Evolutionary conservation across 64 coral and sea anemone genomes (phyloP).

Genomic region (Porites australiensis): DNA sequence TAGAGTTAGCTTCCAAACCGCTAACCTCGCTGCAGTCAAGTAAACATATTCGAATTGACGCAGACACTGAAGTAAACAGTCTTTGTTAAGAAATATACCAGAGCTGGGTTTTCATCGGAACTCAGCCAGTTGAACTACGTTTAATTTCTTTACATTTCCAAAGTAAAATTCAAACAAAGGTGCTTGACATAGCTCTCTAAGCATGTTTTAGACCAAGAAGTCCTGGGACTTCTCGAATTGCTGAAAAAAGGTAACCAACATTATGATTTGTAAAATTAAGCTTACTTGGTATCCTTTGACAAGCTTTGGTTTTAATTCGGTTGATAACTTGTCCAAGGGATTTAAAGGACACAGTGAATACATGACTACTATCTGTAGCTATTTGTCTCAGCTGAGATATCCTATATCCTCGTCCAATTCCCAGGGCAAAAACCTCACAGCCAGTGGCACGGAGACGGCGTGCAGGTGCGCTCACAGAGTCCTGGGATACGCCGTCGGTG

Average conservation of each 20-base stretch:
- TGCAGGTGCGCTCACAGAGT: constrained; percentile 6
- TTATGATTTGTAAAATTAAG: neutral
- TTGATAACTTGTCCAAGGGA: constrained; percentile 18
- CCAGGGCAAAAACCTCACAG: constrained; percentile 24
- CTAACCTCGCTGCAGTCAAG: too few species aligned
- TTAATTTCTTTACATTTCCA: too few species aligned
- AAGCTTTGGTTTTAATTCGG: constrained; percentile 42
- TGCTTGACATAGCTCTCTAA: too few species aligned
- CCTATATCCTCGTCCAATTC: constrained; percentile 40
- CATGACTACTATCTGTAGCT: constrained; percentile 24
- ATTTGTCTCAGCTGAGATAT: constrained; percentile 41
- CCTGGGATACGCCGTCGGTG: constrained; percentile 41
- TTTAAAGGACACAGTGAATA: constrained; percentile 26
- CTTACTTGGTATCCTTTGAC: constrained; percentile 33
- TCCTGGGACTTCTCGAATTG: too few species aligned
- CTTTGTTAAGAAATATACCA: too few species aligned
- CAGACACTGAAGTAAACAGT: too few species aligned
- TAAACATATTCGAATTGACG: too few species aligned
- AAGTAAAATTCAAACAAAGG: too few species aligned
- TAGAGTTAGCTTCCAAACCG: too few species aligned
- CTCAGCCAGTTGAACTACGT: too few species aligned
- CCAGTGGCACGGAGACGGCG: neutral
- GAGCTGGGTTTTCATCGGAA: too few species aligned
- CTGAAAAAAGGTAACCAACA: neutral
- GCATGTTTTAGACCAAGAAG: too few species aligned